Evolutionary conservation across 2,113 vertebrate genomes (phyloP).

Genomic region (Odontesthes bonariensis): DNA sequence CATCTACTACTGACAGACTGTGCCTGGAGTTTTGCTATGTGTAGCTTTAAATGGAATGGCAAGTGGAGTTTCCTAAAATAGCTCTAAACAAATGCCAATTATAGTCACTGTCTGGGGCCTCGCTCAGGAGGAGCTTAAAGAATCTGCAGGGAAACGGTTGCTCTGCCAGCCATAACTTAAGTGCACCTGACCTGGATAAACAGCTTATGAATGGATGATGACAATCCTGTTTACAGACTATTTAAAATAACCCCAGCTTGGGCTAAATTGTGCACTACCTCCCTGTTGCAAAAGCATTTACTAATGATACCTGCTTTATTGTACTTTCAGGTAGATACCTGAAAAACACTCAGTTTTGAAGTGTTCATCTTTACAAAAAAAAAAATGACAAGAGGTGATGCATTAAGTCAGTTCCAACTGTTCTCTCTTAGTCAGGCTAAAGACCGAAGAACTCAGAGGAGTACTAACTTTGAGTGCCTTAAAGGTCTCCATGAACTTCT

Average conservation of each 20-base stretch:
- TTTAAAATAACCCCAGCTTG: constrained; percentile 13
- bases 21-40: background rate
- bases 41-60: background rate
- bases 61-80: constrained; percentile 2
- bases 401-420: background rate
- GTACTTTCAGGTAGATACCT: background rate
- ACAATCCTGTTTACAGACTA: constrained; percentile 34
- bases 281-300: background rate
- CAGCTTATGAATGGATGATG: constrained; percentile 28
- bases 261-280: background rate
- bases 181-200: constrained; percentile 28
- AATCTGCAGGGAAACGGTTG: constrained; percentile 14
- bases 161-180: constrained; percentile 10
- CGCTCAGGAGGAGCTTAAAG: constrained; percentile 5
- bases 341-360: background rate
- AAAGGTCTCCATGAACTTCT: constrained; percentile 99
- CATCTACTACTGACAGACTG: background rate
- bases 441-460: background rate
- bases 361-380: background rate
- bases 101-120: constrained; percentile 3
- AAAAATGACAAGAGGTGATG: background rate
- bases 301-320: background rate
- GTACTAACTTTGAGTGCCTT: constrained; percentile 93
- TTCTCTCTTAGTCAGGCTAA: background rate
- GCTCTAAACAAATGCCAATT: constrained; percentile 8